Percentiles rank a stretch among this genome's conserved stretches.
These are phyloP conservation scores for Torymus tubicola DNA, from an alignment of 2,888 invertebrate species.

Conservation along the genomic window DNA sequence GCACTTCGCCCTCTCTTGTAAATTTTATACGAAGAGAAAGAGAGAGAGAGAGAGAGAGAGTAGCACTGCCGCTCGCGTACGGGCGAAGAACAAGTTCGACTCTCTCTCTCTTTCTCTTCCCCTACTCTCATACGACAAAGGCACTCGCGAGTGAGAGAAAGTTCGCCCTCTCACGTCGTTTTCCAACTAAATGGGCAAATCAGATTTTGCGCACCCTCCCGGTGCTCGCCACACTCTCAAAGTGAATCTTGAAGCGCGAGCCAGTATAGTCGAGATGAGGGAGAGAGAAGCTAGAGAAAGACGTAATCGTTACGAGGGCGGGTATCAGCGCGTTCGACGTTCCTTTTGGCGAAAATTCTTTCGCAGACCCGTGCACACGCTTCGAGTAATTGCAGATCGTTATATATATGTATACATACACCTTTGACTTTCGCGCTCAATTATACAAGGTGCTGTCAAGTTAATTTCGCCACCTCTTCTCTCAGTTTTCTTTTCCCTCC, in stretches of 20 bases:
- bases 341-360: slow-evolving; percentile 35
- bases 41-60: too few species aligned
- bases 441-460: slow-evolving; percentile 59
- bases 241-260: background rate
- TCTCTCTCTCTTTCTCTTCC: too few species aligned
- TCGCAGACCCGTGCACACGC: background rate
- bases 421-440: slow-evolving; percentile 44
- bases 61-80: background rate
- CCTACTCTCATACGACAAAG: background rate
- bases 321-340: background rate
- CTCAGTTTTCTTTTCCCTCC: too few species aligned
- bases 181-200: slow-evolving; percentile 30
- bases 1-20: background rate
- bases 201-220: slow-evolving; percentile 26
- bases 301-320: background rate
- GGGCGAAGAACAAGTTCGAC: slow-evolving; percentile 6
- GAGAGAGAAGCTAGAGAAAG: background rate
- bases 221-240: background rate
- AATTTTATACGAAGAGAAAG: slow-evolving; percentile 20
- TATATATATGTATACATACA: background rate
- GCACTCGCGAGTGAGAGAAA: background rate
- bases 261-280: background rate
- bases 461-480: slow-evolving; percentile 55
- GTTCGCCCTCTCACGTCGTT: background rate
- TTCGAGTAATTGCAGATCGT: slow-evolving; percentile 41